Percentiles rank a stretch among this genome's conserved stretches.
Conservation (phyloP, 2,888 invertebrate species). For the Limnephilus lunatus region DNA sequence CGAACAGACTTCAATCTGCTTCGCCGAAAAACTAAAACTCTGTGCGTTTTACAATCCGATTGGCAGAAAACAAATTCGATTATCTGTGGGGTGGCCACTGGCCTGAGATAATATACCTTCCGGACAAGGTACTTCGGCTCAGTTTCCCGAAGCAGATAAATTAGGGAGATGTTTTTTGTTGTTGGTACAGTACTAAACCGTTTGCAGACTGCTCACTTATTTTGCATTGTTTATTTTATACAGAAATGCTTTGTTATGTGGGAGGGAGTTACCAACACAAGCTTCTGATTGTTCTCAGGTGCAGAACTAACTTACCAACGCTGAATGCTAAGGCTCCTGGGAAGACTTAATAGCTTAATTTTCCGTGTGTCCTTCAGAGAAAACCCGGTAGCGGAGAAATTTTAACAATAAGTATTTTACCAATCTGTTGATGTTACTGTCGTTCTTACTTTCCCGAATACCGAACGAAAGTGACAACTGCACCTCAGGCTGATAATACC, state of each 20-base stretch:
- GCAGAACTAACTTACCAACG: too few species aligned
- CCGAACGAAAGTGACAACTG: too few species aligned
- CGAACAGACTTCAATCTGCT: conserved; percentile 33
- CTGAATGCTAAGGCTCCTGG: too few species aligned
- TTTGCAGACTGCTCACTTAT: not conserved
- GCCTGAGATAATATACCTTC: not conserved
- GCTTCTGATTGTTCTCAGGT: too few species aligned
- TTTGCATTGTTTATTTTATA: not conserved
- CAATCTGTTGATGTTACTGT: too few species aligned
- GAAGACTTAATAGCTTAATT: too few species aligned
- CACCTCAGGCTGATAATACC: too few species aligned
- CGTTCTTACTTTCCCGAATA: too few species aligned
- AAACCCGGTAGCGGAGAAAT: too few species aligned
- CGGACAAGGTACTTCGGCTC: not conserved
- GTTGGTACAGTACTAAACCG: not conserved
- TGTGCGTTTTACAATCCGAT: not conserved
- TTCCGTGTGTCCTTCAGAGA: too few species aligned
- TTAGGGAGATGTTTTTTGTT: not conserved
- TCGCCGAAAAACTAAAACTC: conserved; percentile 49
- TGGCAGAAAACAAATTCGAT: not conserved
- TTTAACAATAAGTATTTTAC: too few species aligned
- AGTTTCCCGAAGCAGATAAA: not conserved
- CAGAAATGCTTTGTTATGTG: not conserved
- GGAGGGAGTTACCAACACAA: not conserved
- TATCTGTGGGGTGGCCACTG: not conserved